Evolutionary conservation across 2,797 vertebrate genomes (phyloP), one percentile per base, ranked within the genome.

Genomic region (Adrianichthys oophorus): DNA sequence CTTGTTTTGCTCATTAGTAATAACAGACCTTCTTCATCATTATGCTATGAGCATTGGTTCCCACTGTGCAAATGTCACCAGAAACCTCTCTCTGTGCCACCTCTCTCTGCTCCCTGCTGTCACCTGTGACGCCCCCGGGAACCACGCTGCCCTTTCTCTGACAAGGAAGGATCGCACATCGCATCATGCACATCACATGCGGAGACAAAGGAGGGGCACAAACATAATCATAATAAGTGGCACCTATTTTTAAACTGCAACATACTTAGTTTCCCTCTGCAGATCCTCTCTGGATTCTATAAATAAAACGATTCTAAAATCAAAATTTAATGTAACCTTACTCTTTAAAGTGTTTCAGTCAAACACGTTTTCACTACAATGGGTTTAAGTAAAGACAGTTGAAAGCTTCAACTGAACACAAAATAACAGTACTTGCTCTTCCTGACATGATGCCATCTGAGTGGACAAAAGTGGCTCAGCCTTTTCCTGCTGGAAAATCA

Each of bases 11-110:
- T 80, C 70, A 78, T 83, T 82, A 72, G 61, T 59, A 17, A 74
- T 65, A 76, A 58, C 3, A 23, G 75, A 58, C 72, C 43, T 50
- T 67, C 52, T 55, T 76, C 45, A 2, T 76, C 72, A 66, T 68
- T 77, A 74, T 44, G 48, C 66, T 48, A 54, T 29, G 68, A 59
- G n/a, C 52, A 41, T 61, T 16, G 37, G 43, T 56, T 63, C 70
- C 62, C 50, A 58, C 76, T 76, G 73, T 42, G 80, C 59, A 79
- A 84, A 87, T 83, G 85, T 82, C 84, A 86, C 78, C 51, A 17
- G 66, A 66, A 58, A 55, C 72, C 59, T 70, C 67, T 78, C 65
- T 41, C 44, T 18, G 54, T 63, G 67, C 72, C 74, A 72, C 75
- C 78, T 72, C 68, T 82, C 67, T 71, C 66, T 71, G 74, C 62